Base-by-base conservation (phyloP, 2,888 invertebrate species). In the Maniola hyperantus region DNA sequence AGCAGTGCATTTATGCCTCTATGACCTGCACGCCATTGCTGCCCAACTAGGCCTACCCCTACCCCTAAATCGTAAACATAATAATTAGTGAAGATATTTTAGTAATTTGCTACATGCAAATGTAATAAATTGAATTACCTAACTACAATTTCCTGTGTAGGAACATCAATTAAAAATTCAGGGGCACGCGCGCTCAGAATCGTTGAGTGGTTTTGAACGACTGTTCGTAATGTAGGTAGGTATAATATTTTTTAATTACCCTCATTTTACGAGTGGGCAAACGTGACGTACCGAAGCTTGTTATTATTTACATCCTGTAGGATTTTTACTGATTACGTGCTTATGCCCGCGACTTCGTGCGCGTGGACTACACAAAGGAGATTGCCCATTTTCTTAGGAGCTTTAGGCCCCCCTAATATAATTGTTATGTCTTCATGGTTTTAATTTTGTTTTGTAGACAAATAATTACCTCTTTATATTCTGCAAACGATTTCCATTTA, bases 161-260 rank as follows among this genome's bases (percentile, higher is more conserved):
- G 34, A 42, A 60, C 64, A 48, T 64, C 67, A 67, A 67, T 64
- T 60, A 67, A 67, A 67, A 58, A 54, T 64, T 64, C 59, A 64
- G 51, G 59, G 59, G 59, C 51, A 58, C 42, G 55, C 64, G 33
- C 59, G 20, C 34, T 2, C 11, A 46, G 39, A 55, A 42, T 44
- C 53, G 65, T 53, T 44, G 62, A 66, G 64, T 36, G 48, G 34
- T 11, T 36, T 18, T 20, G 55, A 57, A 64, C 55, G 55, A 58
- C 48, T 55, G 42, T 46, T 55, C 48, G 50, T 50, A 48, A 64
- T 57, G 57, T n/a, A n/a, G n/a, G n/a, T n/a, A n/a, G n/a, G n/a
- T 64, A 57, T 50, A 39, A 64, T 57, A 50, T 39, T 64, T 64
- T 34, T 57, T 57, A 50, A 58, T 36, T 20, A 57, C 48, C 55